Percentiles rank a stretch among this genome's conserved stretches.
These are phyloP conservation scores for Melikaiella ostensackeni DNA, from an alignment of 2,888 invertebrate species.

Conservation along the genomic window DNA sequence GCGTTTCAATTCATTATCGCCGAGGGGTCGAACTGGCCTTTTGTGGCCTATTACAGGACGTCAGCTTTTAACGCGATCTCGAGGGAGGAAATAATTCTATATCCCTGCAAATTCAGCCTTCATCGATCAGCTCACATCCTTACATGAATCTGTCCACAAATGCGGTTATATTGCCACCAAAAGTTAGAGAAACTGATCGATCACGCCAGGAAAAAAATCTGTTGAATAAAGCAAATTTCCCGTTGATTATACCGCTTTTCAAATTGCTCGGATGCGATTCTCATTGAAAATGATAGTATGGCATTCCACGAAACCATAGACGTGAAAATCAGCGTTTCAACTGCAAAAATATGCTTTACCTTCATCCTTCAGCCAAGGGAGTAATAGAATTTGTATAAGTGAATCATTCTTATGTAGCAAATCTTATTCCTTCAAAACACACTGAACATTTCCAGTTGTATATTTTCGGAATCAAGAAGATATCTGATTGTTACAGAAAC, in stretches of 20 bases:
- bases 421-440: too few species aligned
- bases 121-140: not conserved
- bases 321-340: not conserved
- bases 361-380: not conserved
- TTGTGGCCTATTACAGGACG: not conserved
- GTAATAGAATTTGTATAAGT: not conserved
- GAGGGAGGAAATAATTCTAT: not conserved
- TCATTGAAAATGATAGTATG: too few species aligned
- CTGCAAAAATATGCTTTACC: not conserved
- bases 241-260: not conserved
- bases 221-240: slow-evolving; percentile 2
- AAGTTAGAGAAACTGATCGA: not conserved
- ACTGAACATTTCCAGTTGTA: too few species aligned
- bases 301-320: not conserved
- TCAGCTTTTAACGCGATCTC: not conserved
- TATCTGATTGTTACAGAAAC: too few species aligned
- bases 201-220: not conserved
- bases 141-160: not conserved
- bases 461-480: too few species aligned
- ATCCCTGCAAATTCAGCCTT: not conserved
- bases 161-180: not conserved
- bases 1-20: not conserved
- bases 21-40: not conserved
- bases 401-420: not conserved
- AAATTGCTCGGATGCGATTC: not conserved